Evolutionary conservation across 2,113 vertebrate genomes (phyloP).

Genomic region (Silurus asotus): DNA sequence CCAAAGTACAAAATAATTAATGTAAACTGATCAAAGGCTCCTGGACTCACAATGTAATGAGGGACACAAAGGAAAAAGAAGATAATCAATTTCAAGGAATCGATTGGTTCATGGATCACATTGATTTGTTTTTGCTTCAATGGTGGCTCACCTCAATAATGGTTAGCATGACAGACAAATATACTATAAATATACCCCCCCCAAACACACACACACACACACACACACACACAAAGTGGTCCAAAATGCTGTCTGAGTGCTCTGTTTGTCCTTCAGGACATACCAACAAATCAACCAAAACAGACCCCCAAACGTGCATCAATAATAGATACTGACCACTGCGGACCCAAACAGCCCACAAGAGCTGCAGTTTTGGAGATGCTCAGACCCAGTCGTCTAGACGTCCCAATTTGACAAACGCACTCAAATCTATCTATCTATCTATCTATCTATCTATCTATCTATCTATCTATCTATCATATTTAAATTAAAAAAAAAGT

Average conservation of each 20-base stretch:
- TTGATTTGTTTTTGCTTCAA: constrained; percentile 34
- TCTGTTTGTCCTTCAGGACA: constrained; percentile 16
- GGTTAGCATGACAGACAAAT: constrained; percentile 27
- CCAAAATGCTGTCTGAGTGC: constrained; percentile 37
- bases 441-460: too few relatives aligned
- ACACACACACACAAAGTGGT: background rate
- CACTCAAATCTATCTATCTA: too few relatives aligned
- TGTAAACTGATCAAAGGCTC: background rate
- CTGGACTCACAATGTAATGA: constrained; percentile 10
- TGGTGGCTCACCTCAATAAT: constrained; percentile 26
- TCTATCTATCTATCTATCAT: too few relatives aligned
- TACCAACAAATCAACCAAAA: background rate
- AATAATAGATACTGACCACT: too few relatives aligned
- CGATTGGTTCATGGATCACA: constrained; percentile 30
- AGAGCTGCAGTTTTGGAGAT: too few relatives aligned
- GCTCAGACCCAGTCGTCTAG: too few relatives aligned
- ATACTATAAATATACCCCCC: too few relatives aligned
- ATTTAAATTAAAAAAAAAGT: too few relatives aligned
- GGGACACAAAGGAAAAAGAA: background rate
- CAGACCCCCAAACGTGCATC: too few relatives aligned
- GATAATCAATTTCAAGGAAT: background rate
- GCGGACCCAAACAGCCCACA: too few relatives aligned
- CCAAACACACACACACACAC: too few relatives aligned
- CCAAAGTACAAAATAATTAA: constrained; percentile 25
- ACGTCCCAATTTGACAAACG: too few relatives aligned